These are phyloP conservation scores for Macaca mulatta DNA, from an alignment of 2,113 vertebrate genomes.

Conservation along the genomic window DNA sequence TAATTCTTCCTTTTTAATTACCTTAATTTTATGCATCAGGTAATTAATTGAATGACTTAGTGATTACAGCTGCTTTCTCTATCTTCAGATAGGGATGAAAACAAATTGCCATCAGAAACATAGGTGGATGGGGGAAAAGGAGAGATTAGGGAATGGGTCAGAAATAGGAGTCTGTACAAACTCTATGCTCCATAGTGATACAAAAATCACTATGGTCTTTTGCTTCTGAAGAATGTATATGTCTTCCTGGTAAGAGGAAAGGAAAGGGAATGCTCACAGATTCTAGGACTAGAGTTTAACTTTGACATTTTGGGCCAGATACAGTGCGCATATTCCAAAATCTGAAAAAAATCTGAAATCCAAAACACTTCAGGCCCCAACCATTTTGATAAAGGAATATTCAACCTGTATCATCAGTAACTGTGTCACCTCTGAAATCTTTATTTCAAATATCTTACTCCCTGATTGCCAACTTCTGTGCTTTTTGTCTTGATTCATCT, in stretches of 20 bases:
- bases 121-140: neutral
- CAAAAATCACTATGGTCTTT: neutral
- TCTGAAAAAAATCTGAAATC: neutral
- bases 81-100: neutral
- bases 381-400: neutral
- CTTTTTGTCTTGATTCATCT: neutral
- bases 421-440: neutral
- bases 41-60: slow-evolving; percentile 56
- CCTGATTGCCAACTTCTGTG: neutral
- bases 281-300: neutral
- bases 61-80: slow-evolving; percentile 37
- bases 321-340: neutral
- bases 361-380: neutral
- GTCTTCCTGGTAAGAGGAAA: neutral
- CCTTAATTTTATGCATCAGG: slow-evolving; percentile 52
- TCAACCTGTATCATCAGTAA: neutral
- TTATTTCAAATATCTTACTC: neutral
- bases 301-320: neutral
- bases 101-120: slow-evolving; percentile 14
- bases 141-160: neutral
- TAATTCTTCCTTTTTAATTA: slow-evolving; percentile 63
- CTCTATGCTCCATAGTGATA: neutral
- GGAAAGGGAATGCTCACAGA: neutral
- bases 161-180: neutral
- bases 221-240: neutral